Base-by-base conservation (phyloP, 2,888 invertebrate species). In the Pammene fasciana region DNA sequence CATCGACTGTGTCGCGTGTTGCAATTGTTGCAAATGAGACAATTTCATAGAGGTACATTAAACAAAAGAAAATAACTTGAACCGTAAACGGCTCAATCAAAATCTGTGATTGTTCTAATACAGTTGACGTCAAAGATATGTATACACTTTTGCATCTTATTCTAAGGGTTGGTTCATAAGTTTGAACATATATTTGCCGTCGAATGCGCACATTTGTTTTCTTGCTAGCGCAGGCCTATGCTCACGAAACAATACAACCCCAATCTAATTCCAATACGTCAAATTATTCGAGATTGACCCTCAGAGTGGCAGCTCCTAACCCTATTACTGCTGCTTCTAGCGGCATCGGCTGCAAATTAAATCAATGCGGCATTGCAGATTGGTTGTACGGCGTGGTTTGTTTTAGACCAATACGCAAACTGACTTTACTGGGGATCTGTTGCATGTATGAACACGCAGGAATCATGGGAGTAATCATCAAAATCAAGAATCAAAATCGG, bases 291-390 rank as follows among this genome's bases (percentile, higher is more conserved):
- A 34, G 34, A 45, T 60, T 46, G 26, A 46, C 46, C 34, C 45
- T 2, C 5, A 46, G 34, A 46, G 45, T 60, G 46, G 46, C 60
- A 48, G 60, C 59, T 50, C 11, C 50, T 54, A 54, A 54, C n/a
- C 54, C 3, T 6, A n/a, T 54, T 54, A 54, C 34, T 0, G 54
- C n/a, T 54, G 54, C 54, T 54, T 54, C 59, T 43, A 59, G 59
- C 14, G 11, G 36, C 41, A 54, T 36, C 52, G 26, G 13, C 34
- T 54, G 54, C n/a, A 54, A 54, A 54, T 54, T 34, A 34, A 54
- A 54, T 54, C 54, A 54, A 34, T 34, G n/a, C 34, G n/a, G 34
- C 34, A 34, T 50, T 50, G 34, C n/a, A 13, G 54, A 54, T 34
- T 54, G 26, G 54, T 54, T 46, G 14, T 5, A 34, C 34, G 34